Percentiles rank a stretch among this genome's conserved stretches.
Evolutionary conservation across 2,888 invertebrate species (phyloP).

Genomic region (Diarsia dahlii): DNA sequence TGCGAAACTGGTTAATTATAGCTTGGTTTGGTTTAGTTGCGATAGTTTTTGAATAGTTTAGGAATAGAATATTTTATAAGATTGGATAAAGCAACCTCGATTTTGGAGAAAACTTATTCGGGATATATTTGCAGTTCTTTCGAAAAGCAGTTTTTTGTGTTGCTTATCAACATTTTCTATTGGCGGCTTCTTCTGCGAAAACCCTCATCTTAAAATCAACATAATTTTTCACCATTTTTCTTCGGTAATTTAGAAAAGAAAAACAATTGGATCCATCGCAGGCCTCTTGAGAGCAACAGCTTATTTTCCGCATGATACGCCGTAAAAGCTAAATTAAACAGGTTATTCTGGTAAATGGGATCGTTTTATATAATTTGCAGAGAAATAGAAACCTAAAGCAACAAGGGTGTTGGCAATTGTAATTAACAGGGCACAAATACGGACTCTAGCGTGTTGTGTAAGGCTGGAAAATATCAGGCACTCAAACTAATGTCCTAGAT

Average conservation of each 20-base stretch:
- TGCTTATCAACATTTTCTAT: background rate
- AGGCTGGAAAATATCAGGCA: too few relatives aligned
- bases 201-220: background rate
- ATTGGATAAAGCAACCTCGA: background rate
- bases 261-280: constrained; percentile 23
- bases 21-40: constrained; percentile 10
- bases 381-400: background rate
- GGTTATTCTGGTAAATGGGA: background rate
- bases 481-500: too few relatives aligned
- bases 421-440: too few relatives aligned
- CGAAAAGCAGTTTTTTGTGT: background rate
- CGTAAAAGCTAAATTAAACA: constrained; percentile 28
- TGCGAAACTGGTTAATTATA: constrained; percentile 63
- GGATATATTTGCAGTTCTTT: background rate
- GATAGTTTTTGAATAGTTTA: constrained; percentile 13
- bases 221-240: background rate
- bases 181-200: background rate
- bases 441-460: too few relatives aligned
- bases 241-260: constrained; percentile 15
- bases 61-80: background rate
- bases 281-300: constrained; percentile 10
- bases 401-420: background rate
- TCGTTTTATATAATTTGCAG: background rate
- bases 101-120: background rate
- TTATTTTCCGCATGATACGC: constrained; percentile 29